Percentiles rank a stretch among this genome's conserved stretches.
Conservation (phyloP, 2,797 vertebrate species). For the Gila robusta region DNA sequence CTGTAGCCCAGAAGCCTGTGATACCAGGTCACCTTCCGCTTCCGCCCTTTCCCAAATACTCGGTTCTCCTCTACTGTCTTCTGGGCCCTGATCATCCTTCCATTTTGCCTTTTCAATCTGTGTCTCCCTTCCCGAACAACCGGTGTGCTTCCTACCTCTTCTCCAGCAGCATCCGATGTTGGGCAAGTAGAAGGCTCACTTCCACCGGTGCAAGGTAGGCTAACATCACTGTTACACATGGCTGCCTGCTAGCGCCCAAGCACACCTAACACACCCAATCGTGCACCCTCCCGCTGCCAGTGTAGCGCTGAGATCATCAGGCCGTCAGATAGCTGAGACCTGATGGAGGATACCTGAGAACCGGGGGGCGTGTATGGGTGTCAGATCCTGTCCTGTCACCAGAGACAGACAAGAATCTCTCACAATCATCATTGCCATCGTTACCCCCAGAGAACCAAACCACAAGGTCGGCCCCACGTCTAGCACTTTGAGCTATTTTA, state of each 20-base stretch:
- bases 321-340: slow-evolving; percentile 49
- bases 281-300: not conserved
- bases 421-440: slow-evolving; percentile 42
- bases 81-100: slow-evolving; percentile 35
- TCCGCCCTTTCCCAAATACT: slow-evolving; percentile 22
- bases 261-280: slow-evolving; percentile 11
- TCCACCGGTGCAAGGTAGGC: not conserved
- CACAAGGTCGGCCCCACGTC: slow-evolving; percentile 41
- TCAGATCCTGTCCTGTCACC: slow-evolving; percentile 56
- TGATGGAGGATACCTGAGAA: slow-evolving; percentile 58
- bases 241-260: not conserved
- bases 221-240: slow-evolving; percentile 48
- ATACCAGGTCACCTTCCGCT: slow-evolving; percentile 45
- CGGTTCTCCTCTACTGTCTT: slow-evolving; percentile 4
- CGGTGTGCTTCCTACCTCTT: not conserved
- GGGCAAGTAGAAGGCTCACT: not conserved
- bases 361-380: slow-evolving; percentile 26
- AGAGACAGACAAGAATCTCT: slow-evolving; percentile 55
- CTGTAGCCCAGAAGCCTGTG: slow-evolving; percentile 57
- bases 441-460: slow-evolving; percentile 48
- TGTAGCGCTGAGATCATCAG: slow-evolving; percentile 39
- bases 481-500: slow-evolving; percentile 54
- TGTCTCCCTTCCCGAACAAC: slow-evolving; percentile 19
- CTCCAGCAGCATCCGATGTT: slow-evolving; percentile 9
- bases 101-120: slow-evolving; percentile 38